Evolutionary conservation across 2,113 vertebrate genomes (phyloP).

Genomic region (Oryzias javanicus): DNA sequence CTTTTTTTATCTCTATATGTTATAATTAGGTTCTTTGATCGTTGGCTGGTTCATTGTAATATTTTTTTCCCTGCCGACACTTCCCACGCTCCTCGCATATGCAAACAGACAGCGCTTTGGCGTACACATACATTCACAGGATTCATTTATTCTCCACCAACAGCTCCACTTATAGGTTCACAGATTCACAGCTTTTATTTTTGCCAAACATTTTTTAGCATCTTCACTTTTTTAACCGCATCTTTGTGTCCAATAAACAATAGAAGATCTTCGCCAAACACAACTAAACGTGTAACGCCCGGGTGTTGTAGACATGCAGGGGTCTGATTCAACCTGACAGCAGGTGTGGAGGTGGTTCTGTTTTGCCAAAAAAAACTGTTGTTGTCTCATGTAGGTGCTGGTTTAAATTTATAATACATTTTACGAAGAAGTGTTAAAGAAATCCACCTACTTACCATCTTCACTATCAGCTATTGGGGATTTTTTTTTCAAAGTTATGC

Average conservation of each 20-base stretch:
- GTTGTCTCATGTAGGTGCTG: conserved; percentile 55
- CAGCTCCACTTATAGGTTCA: neutral
- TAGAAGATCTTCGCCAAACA: conserved; percentile 20
- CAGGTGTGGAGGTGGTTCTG: conserved; percentile 70
- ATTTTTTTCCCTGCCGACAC: conserved; percentile 46
- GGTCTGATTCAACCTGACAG: conserved; percentile 62
- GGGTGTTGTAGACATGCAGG: conserved; percentile 29
- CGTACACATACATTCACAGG: neutral
- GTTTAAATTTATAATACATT: conserved; percentile 51
- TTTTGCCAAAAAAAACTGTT: conserved; percentile 54
- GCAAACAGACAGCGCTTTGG: neutral
- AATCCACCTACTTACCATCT: conserved; percentile 7
- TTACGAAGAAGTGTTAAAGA: conserved; percentile 32
- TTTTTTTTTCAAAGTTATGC: conserved; percentile 10
- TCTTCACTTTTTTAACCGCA: neutral
- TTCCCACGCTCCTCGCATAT: conserved; percentile 43
- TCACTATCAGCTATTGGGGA: neutral
- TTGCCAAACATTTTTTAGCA: neutral
- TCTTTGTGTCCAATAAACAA: neutral
- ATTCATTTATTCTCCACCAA: neutral
- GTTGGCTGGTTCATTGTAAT: conserved; percentile 20
- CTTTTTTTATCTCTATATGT: conserved; percentile 1
- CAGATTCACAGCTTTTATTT: conserved; percentile 7
- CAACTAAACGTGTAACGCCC: conserved; percentile 31
- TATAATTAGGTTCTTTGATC: conserved; percentile 42